Evolutionary conservation across 2,113 vertebrate genomes (phyloP).

Genomic region (Myotis davidii): DNA sequence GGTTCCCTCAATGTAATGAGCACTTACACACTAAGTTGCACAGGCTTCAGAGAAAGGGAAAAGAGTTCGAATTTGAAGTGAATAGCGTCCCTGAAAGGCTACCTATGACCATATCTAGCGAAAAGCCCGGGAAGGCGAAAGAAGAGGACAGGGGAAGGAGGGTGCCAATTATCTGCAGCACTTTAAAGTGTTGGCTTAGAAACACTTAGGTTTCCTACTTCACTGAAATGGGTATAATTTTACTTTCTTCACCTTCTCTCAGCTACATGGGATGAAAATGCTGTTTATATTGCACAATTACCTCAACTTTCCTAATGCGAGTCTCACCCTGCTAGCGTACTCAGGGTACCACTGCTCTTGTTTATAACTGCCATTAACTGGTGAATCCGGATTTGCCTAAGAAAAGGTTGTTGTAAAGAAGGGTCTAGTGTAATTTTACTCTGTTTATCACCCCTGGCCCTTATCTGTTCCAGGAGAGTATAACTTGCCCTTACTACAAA

Average conservation of each 20-base stretch:
- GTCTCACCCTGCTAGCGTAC: not conserved
- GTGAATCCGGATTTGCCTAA: not conserved
- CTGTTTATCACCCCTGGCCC: not conserved
- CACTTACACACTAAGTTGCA: not conserved
- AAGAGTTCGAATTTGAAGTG: slow-evolving; percentile 31
- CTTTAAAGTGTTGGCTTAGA: slow-evolving; percentile 23
- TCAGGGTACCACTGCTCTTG: not conserved
- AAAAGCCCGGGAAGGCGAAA: not conserved
- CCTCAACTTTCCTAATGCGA: not conserved
- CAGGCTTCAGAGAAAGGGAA: not conserved
- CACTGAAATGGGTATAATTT: not conserved
- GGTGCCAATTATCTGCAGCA: not conserved
- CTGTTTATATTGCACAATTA: not conserved
- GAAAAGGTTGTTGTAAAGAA: not conserved
- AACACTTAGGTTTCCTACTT: not conserved
- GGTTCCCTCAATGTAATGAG: not conserved
- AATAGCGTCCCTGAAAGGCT: not conserved
- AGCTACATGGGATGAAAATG: not conserved
- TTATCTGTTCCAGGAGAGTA: not conserved
- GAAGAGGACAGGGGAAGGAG: not conserved
- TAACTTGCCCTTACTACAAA: slow-evolving; percentile 21
- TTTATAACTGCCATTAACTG: not conserved
- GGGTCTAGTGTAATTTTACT: not conserved
- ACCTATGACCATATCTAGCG: not conserved
- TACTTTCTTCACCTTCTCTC: not conserved